Evolutionary conservation across 2,888 invertebrate species (phyloP).

Genomic region (Dioctria linearis): DNA sequence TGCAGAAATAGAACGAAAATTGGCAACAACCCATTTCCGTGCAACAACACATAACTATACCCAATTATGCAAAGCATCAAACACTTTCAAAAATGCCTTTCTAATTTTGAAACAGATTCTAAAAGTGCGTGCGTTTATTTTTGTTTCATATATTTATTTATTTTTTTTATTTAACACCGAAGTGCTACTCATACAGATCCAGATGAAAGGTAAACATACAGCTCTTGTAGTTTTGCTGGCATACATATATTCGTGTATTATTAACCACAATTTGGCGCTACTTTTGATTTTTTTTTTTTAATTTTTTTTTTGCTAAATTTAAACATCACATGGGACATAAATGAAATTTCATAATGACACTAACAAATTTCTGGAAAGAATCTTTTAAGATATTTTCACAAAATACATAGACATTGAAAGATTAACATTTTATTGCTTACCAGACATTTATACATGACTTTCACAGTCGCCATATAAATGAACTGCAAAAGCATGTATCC

Average conservation of each 20-base stretch:
- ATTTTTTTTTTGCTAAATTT: not conserved
- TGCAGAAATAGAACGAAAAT: not conserved
- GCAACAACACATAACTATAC: not conserved
- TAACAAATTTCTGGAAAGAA: not conserved
- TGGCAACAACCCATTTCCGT: not conserved
- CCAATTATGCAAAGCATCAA: not conserved
- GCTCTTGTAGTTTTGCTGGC: not conserved
- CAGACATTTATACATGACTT: too few relatives aligned
- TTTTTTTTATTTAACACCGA: not conserved
- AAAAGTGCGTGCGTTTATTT: constrained; percentile 6
- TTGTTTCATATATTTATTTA: not conserved
- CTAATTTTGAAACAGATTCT: constrained; percentile 3
- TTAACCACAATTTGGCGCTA: not conserved
- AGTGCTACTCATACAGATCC: not conserved
- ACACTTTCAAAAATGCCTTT: constrained; percentile 1
- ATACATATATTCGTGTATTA: not conserved
- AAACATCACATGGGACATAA: not conserved
- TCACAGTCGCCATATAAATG: too few relatives aligned
- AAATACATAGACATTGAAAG: not conserved
- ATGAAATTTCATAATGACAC: not conserved
- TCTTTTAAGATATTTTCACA: not conserved
- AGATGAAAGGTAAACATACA: not conserved
- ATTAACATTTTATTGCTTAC: too few relatives aligned
- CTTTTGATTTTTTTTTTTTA: not conserved
- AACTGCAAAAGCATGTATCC: too few relatives aligned